phyloP scores from a whole-genome alignment of 2,113 vertebrate genomes.

The Thinocorus orbignyianus region DNA sequence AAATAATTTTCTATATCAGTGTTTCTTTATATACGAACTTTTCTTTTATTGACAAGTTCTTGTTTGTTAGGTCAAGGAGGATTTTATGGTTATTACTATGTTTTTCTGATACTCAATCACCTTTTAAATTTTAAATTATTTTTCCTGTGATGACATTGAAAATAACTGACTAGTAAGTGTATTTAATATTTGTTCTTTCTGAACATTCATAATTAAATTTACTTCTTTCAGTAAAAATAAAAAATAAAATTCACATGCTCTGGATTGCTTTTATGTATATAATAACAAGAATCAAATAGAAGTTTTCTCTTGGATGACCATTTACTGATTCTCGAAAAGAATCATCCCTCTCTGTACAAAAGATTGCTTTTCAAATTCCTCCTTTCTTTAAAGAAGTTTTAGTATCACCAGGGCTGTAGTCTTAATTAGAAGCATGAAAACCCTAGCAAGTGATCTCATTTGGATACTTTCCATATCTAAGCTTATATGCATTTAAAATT shows the following conservation, averaged over 20 bases:
- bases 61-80: not conserved
- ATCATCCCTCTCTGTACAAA: not conserved
- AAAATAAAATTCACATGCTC: not conserved
- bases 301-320: not conserved
- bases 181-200: not conserved
- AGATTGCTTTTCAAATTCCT: not conserved
- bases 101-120: not conserved
- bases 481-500: not conserved
- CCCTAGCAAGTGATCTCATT: not conserved
- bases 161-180: not conserved
- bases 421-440: not conserved
- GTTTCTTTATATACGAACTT: not conserved
- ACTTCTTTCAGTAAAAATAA: not conserved
- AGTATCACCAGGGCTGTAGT: not conserved
- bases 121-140: not conserved
- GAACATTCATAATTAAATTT: not conserved
- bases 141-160: not conserved
- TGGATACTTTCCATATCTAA: not conserved
- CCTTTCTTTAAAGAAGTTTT: not conserved
- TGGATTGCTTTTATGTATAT: not conserved
- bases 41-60: not conserved
- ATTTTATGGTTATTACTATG: not conserved
- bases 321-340: not conserved
- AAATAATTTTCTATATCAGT: not conserved
- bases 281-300: not conserved